Conservation (phyloP, 1,140 invertebrate species). For the Metaphire vulgaris region DNA sequence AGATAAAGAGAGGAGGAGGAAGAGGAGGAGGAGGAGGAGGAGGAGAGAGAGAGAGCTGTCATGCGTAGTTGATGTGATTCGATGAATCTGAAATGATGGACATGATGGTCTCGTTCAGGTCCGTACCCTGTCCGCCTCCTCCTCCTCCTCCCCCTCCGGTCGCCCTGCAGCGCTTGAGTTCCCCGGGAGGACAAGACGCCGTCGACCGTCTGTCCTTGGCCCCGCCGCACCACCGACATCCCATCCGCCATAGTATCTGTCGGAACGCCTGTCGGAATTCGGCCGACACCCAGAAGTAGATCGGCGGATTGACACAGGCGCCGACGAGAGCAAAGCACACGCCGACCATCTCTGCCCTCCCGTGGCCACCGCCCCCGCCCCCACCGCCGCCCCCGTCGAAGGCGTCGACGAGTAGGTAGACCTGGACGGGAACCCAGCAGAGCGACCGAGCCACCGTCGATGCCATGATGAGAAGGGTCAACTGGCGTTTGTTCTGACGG, state of each 20-base stretch:
- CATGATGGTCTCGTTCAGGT: constrained; percentile 31
- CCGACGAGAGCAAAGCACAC: constrained; percentile 22
- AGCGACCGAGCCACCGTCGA: constrained; percentile 21
- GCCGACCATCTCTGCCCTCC: constrained; percentile 26
- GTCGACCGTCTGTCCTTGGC: background rate
- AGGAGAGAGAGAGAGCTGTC: background rate
- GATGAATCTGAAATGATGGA: constrained; percentile 32
- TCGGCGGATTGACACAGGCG: constrained; percentile 16
- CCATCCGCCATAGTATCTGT: constrained; percentile 12
- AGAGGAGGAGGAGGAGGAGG: background rate
- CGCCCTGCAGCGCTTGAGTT: background rate
- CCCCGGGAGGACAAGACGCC: background rate
- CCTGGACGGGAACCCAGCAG: constrained; percentile 29
- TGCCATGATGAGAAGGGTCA: constrained; percentile 26
- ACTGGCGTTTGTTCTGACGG: constrained; percentile 18
- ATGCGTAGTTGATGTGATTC: constrained; percentile 29
- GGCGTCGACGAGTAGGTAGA: constrained; percentile 25
- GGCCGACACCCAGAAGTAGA: constrained; percentile 20
- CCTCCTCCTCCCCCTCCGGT: background rate
- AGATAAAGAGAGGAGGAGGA: background rate
- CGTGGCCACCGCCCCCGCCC: constrained; percentile 7
- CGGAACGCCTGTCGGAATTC: constrained; percentile 23
- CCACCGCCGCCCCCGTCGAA: constrained; percentile 26
- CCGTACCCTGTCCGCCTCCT: constrained; percentile 12
- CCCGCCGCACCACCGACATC: background rate